Conservation (phyloP, 2,797 vertebrate genomes). For the Parambassis ranga region DNA sequence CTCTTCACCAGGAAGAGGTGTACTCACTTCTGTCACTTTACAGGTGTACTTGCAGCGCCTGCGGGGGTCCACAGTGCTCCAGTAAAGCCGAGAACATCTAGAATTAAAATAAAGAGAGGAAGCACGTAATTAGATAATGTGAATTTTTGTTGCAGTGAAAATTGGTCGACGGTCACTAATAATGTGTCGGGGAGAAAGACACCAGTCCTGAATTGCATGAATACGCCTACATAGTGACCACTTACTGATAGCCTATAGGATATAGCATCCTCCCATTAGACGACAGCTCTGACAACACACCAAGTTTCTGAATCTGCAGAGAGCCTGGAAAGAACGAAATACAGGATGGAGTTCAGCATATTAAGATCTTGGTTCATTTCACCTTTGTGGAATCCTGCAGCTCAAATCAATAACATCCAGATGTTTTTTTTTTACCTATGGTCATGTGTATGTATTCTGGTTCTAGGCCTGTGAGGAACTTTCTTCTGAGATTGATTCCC, state of each 20-base stretch:
- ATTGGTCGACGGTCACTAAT: no score
- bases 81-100: constrained; percentile 91
- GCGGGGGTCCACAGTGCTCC: constrained; percentile 92
- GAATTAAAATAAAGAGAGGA: neutral
- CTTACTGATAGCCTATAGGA: constrained; percentile 94
- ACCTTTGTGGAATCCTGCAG: neutral
- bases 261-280: constrained; percentile 87
- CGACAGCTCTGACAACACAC: constrained; percentile 87
- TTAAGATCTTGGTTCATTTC: neutral
- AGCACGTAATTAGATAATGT: accelerated
- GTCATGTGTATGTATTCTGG: constrained; percentile 89
- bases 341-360: neutral
- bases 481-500: constrained; percentile 89
- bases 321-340: constrained; percentile 76
- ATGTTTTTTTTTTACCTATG: constrained; percentile 84
- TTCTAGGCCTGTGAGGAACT: constrained; percentile 91
- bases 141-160: no score
- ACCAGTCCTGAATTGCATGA: no score
- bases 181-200: no score
- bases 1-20: constrained; percentile 79
- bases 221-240: neutral
- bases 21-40: constrained; percentile 86
- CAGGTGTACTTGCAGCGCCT: constrained; percentile 90
- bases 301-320: constrained; percentile 87
- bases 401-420: neutral